A percentile compares a stretch with the other conserved stretches of the same genome.
Conservation (phyloP, 1,140 invertebrate genomes). For the Colletes gigas region DNA sequence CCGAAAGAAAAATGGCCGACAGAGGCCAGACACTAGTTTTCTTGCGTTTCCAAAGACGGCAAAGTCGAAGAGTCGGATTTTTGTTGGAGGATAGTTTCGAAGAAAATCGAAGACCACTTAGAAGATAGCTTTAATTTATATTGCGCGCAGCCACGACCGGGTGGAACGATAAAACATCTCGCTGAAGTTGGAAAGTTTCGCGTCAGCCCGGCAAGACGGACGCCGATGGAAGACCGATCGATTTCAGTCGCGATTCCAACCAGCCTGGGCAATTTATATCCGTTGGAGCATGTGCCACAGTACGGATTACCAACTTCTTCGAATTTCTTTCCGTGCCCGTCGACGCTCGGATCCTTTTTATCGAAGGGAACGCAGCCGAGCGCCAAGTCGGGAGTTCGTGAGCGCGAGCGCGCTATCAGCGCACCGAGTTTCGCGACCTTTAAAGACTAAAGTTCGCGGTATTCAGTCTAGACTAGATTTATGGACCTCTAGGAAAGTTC, state of each 20-base stretch:
- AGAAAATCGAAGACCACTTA: slow-evolving; percentile 1
- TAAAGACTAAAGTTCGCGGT: slow-evolving; percentile 79
- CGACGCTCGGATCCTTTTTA: background rate
- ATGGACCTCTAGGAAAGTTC: slow-evolving; percentile 71
- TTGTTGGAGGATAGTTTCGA: no score
- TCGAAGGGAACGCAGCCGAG: background rate
- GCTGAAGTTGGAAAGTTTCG: slow-evolving; percentile 30
- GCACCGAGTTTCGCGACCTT: slow-evolving; percentile 73
- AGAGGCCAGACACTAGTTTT: no score
- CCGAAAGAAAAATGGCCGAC: no score
- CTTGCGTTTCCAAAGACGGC: no score
- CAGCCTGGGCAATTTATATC: slow-evolving; percentile 13
- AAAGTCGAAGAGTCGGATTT: no score
- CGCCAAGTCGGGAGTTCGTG: slow-evolving; percentile 1
- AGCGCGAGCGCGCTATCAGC: slow-evolving; percentile 48
- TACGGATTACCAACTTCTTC: slow-evolving; percentile 25
- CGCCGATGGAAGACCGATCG: slow-evolving; percentile 14
- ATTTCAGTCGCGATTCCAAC: slow-evolving; percentile 4
- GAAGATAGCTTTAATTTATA: slow-evolving; percentile 41
- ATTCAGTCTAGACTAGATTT: slow-evolving; percentile 73
- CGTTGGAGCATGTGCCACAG: no score
- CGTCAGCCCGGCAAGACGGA: slow-evolving; percentile 3
- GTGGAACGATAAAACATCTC: slow-evolving; percentile 23
- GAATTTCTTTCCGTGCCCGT: background rate
- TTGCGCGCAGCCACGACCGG: background rate